Conservation (phyloP, 2,797 vertebrate genomes). For the Rousettus madagascariensis region DNA sequence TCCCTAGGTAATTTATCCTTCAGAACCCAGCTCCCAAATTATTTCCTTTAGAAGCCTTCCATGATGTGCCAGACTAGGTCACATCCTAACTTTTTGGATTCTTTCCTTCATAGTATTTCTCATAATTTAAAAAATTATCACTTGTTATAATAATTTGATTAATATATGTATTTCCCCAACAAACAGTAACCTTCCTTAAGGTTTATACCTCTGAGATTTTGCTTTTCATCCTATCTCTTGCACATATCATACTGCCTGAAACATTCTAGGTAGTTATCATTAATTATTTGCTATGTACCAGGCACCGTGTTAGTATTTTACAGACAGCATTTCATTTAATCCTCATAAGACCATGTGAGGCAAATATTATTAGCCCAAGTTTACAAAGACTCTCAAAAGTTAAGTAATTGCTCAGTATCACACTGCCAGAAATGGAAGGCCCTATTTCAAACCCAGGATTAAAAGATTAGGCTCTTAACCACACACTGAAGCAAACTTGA, state of each 20-base stretch:
- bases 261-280: background rate
- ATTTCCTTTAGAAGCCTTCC: background rate
- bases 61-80: background rate
- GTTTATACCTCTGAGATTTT: background rate
- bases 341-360: background rate
- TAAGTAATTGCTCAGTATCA: background rate
- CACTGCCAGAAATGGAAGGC: background rate
- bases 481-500: background rate
- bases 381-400: conserved; percentile 6
- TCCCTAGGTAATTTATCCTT: background rate
- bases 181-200: background rate
- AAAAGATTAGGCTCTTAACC: background rate
- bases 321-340: background rate
- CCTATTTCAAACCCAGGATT: background rate
- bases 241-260: background rate
- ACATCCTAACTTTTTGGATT: background rate
- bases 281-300: background rate
- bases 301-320: background rate
- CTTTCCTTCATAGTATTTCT: background rate
- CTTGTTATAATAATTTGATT: background rate
- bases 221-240: background rate
- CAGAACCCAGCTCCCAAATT: background rate
- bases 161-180: background rate
- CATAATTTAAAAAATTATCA: background rate
- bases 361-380: background rate